A percentile compares a stretch with the other conserved stretches of the same genome.
Conservation (phyloP, 2,797 vertebrate species). For the Ctenosaura bakeri region DNA sequence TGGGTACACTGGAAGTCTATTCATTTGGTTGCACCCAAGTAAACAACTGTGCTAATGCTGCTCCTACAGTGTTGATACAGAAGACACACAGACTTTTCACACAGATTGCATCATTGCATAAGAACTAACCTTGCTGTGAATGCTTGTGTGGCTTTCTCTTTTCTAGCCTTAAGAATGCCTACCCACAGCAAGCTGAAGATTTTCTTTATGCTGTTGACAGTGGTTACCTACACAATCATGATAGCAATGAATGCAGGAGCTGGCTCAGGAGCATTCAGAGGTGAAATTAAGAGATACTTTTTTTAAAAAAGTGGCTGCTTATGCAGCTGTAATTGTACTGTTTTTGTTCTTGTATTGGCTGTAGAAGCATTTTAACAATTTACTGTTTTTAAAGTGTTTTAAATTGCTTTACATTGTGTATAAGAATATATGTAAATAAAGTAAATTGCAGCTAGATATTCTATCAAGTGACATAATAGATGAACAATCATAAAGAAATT, state of each 20-base stretch:
- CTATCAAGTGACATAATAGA: background rate
- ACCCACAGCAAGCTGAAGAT: slow-evolving; percentile 54
- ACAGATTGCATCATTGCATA: background rate
- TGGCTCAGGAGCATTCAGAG: slow-evolving; percentile 66
- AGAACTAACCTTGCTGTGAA: background rate
- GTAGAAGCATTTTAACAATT: background rate
- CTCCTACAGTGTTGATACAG: too few species aligned
- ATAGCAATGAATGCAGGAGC: slow-evolving; percentile 66
- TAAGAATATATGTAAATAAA: too few species aligned
- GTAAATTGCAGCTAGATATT: too few species aligned
- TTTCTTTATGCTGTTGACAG: slow-evolving; percentile 63
- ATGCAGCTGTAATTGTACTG: background rate
- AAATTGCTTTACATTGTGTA: background rate
- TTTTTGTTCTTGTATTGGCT: background rate
- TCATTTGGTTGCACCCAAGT: too few species aligned
- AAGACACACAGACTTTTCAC: too few species aligned
- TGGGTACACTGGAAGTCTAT: too few species aligned
- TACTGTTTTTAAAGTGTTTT: too few species aligned
- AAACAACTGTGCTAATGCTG: too few species aligned
- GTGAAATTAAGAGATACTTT: slow-evolving; percentile 41
- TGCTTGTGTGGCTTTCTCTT: background rate
- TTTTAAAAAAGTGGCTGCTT: background rate
- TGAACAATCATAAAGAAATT: background rate
- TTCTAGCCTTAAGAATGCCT: slow-evolving; percentile 44
- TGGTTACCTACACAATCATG: slow-evolving; percentile 44